These are phyloP conservation scores for Cyprichromis sp. DNA, from an alignment of 2,113 vertebrate genomes.

Conservation along the genomic window DNA sequence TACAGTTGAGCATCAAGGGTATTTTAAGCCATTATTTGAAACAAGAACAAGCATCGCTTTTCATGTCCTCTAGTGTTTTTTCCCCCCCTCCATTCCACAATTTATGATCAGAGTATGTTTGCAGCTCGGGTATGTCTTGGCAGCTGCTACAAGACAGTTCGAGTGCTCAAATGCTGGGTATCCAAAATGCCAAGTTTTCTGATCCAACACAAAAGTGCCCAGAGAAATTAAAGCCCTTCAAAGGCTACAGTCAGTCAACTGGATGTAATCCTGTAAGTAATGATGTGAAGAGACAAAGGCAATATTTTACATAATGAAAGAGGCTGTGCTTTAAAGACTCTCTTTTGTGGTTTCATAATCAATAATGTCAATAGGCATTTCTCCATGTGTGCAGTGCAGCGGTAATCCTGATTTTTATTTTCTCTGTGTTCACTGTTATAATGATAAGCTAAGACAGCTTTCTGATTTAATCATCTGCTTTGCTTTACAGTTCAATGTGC, in stretches of 20 bases:
- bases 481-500: constrained; percentile 49
- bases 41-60: not conserved
- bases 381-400: not conserved
- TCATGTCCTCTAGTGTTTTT: not conserved
- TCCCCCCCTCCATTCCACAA: not conserved
- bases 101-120: not conserved
- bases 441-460: constrained; percentile 51
- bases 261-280: constrained; percentile 1
- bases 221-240: constrained; percentile 40
- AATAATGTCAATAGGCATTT: constrained; percentile 24
- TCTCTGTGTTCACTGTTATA: constrained; percentile 7
- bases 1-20: not conserved
- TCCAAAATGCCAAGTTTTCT: constrained; percentile 36
- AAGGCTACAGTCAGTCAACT: constrained; percentile 9
- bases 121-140: not conserved
- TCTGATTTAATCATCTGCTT: constrained; percentile 55
- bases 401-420: constrained; percentile 26
- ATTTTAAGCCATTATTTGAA: not conserved
- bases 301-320: constrained; percentile 2
- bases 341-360: constrained; percentile 14
- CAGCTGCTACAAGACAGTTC: not conserved
- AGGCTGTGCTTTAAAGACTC: not conserved
- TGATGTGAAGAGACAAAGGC: not conserved
- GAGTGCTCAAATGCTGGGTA: not conserved
- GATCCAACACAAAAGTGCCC: constrained; percentile 40